phyloP scores from a whole-genome alignment of 2,113 vertebrate genomes.

The Cheirogaleus medius region DNA sequence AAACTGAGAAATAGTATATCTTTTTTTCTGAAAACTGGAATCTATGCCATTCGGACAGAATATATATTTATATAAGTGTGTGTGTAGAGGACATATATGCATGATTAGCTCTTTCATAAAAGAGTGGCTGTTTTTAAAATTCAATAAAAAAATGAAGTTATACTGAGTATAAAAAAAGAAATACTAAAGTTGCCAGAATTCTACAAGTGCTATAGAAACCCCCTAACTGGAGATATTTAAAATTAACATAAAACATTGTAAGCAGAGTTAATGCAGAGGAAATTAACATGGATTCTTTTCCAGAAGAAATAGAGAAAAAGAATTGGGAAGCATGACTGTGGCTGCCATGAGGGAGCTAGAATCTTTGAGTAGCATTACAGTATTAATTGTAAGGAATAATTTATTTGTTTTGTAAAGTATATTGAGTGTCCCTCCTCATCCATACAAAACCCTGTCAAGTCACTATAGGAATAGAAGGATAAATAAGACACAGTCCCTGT shows the following conservation, averaged over 20 bases:
- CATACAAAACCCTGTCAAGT: background rate
- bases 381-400: background rate
- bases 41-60: background rate
- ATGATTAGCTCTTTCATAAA: conserved; percentile 62
- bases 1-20: conserved; percentile 52
- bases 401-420: background rate
- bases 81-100: background rate
- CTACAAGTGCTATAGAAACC: conserved; percentile 15
- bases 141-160: conserved; percentile 65
- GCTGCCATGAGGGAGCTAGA: background rate
- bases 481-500: background rate
- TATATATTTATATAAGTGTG: background rate
- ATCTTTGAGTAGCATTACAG: background rate
- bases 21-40: conserved; percentile 58
- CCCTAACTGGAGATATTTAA: conserved; percentile 41
- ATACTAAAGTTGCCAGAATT: conserved; percentile 58
- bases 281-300: background rate
- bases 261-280: conserved; percentile 30
- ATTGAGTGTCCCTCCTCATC: background rate
- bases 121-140: conserved; percentile 54
- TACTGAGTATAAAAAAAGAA: conserved; percentile 53
- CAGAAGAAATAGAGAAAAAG: background rate
- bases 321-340: background rate
- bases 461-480: background rate
- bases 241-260: conserved; percentile 49